Evolutionary conservation across 2,888 invertebrate genomes (phyloP).

Genomic region (Diarsia rubi): DNA sequence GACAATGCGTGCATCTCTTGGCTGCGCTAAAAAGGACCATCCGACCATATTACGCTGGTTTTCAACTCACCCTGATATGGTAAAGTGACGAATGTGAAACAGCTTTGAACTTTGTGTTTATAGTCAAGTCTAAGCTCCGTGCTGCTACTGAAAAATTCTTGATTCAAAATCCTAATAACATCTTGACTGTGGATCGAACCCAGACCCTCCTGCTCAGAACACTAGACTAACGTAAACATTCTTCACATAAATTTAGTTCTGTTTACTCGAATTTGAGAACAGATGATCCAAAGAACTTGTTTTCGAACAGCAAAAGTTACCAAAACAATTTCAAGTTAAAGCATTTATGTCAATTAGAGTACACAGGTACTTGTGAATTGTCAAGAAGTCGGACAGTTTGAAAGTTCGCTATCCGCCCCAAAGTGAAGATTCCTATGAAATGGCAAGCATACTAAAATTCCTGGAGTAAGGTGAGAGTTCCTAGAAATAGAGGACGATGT

Average conservation of each 20-base stretch:
- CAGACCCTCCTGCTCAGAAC: not conserved
- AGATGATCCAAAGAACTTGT: slow-evolving; percentile 14
- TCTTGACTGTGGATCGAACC: not conserved
- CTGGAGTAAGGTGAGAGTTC: not conserved
- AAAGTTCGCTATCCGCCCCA: slow-evolving; percentile 19
- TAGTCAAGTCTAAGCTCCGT: too few species aligned
- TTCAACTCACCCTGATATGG: too few species aligned
- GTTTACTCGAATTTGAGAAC: slow-evolving; percentile 2
- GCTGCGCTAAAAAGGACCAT: too few species aligned
- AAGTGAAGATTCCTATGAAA: slow-evolving; percentile 16
- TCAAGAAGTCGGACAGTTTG: slow-evolving; percentile 30
- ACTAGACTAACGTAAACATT: not conserved
- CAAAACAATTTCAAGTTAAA: slow-evolving; percentile 36
- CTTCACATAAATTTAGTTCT: not conserved
- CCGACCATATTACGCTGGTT: too few species aligned
- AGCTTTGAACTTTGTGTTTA: too few species aligned
- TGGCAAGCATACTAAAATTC: slow-evolving; percentile 14
- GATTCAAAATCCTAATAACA: not conserved
- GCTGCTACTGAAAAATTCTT: not conserved
- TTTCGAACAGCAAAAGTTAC: slow-evolving; percentile 23
- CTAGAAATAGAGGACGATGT: not conserved
- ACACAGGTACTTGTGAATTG: slow-evolving; percentile 22
- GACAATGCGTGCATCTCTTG: too few species aligned
- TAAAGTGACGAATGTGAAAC: too few species aligned
- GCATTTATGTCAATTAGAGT: slow-evolving; percentile 25